phyloP scores from a whole-genome alignment of 2,113 vertebrate genomes.

The Cyprinus carpio region DNA sequence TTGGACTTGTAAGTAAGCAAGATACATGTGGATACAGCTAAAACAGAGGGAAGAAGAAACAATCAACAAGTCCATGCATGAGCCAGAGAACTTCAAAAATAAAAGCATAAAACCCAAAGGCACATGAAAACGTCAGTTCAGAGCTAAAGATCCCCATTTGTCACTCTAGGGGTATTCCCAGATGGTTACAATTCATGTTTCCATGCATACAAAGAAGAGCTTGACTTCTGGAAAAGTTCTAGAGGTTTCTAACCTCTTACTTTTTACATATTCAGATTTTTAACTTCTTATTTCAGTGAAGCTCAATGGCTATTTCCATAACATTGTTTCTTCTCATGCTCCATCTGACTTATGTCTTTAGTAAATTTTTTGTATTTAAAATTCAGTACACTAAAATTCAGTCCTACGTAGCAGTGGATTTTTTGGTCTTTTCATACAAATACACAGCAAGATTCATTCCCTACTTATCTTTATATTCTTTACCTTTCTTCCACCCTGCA shows the following conservation, averaged over 20 bases:
- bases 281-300: neutral
- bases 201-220: neutral
- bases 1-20: constrained; percentile 1
- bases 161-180: neutral
- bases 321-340: neutral
- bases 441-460: too few relatives aligned
- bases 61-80: neutral
- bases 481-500: neutral
- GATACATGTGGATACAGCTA: neutral
- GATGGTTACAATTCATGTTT: neutral
- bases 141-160: neutral
- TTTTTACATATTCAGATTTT: neutral
- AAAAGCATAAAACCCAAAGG: neutral
- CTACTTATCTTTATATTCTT: neutral
- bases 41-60: neutral
- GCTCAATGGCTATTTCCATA: neutral
- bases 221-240: neutral
- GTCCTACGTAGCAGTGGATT: neutral
- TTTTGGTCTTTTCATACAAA: neutral
- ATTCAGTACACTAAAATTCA: neutral
- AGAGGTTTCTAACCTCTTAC: neutral
- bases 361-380: neutral
- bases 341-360: neutral
- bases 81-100: neutral
- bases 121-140: neutral